Evolutionary conservation across 2,888 invertebrate genomes (phyloP).

Genomic region (Netelia virgata): DNA sequence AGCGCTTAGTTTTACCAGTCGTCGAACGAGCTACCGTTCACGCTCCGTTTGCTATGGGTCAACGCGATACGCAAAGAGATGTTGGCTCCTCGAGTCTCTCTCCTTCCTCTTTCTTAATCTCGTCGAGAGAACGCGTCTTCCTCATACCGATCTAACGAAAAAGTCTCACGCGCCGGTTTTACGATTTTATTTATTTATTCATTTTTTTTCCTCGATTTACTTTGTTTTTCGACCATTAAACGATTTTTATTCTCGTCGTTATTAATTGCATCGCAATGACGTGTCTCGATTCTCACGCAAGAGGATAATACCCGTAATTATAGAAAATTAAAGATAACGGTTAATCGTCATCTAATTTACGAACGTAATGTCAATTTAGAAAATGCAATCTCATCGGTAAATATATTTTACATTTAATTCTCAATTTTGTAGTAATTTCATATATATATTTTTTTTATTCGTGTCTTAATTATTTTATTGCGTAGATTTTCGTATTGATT

Average conservation of each 20-base stretch:
- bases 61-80: constrained; percentile 48
- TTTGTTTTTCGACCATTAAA: not conserved
- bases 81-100: constrained; percentile 27
- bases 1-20: constrained; percentile 66
- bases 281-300: too few relatives aligned
- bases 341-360: too few relatives aligned
- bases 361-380: too few relatives aligned
- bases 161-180: constrained; percentile 22
- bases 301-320: too few relatives aligned
- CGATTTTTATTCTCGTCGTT: not conserved
- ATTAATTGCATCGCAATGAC: not conserved
- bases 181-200: not conserved
- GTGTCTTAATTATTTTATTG: too few relatives aligned
- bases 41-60: constrained; percentile 77
- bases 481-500: too few relatives aligned
- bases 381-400: too few relatives aligned
- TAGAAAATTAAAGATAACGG: too few relatives aligned
- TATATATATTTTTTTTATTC: too few relatives aligned
- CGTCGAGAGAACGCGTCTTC: constrained; percentile 34
- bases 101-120: constrained; percentile 7
- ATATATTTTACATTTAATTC: too few relatives aligned
- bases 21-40: constrained; percentile 75
- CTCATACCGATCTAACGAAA: constrained; percentile 56
- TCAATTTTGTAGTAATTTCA: too few relatives aligned
- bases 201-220: not conserved